phyloP scores from a whole-genome alignment of 2,888 invertebrate species.

The Sinelater perroti region DNA sequence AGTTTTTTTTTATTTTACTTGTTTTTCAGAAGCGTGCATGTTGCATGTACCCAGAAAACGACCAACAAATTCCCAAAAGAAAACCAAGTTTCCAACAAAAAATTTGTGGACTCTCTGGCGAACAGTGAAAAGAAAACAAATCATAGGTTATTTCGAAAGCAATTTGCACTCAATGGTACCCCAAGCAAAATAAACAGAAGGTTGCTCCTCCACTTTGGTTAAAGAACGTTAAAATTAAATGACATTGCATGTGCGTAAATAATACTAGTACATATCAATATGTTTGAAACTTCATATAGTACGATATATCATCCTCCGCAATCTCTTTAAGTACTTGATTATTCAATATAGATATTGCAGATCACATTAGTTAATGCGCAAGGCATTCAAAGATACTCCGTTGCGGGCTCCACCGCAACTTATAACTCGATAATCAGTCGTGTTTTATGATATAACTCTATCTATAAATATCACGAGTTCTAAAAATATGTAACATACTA shows the following conservation, averaged over 20 bases:
- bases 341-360: constrained; percentile 28
- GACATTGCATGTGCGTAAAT: constrained; percentile 2
- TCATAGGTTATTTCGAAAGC: background rate
- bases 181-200: background rate
- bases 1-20: constrained; percentile 10
- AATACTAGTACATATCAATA: constrained; percentile 8
- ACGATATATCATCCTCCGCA: too few relatives aligned
- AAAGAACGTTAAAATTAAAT: constrained; percentile 7
- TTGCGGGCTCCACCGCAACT: constrained; percentile 24
- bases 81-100: background rate
- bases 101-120: too few relatives aligned
- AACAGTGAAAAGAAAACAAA: background rate
- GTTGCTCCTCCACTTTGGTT: too few relatives aligned
- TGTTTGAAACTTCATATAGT: too few relatives aligned
- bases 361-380: constrained; percentile 32
- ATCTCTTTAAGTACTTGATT: constrained; percentile 16
- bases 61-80: background rate
- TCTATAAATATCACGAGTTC: constrained; percentile 36
- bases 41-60: background rate
- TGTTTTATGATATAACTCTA: constrained; percentile 28
- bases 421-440: constrained; percentile 30
- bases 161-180: background rate
- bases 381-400: constrained; percentile 30
- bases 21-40: background rate
- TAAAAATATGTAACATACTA: constrained; percentile 36